Evolutionary conservation across 2,113 vertebrate genomes (phyloP), one percentile per base, ranked within the genome.

Genomic region (Dinomys branickii): DNA sequence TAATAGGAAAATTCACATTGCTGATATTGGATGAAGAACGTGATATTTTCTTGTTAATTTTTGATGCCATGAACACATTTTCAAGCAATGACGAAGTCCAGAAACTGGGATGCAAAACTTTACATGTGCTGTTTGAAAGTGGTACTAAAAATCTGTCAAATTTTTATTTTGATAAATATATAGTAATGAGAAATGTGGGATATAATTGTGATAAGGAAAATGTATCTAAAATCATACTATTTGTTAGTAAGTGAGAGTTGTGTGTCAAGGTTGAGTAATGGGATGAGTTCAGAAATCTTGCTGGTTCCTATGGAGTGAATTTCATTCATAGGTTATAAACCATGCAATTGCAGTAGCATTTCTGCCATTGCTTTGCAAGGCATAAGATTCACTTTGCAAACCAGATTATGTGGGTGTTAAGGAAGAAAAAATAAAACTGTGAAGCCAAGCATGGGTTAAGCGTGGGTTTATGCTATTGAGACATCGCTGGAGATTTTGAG

Each of bases 21-120:
- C 97, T 99, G 98, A 98, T 99, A 95, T 96, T 99, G 98, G 99
- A 99, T 91, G 99, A 99, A 88, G 99, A 99, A 13, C 98, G 98
- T 33, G 99, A 99, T 94, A 98, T 99, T 87, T 99, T 99, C 97
- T 95, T 98, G 52, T 96, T 99, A 97, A 97, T 99, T 92, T 98
- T 99, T 92, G 98, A 98, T 94, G 99, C 99, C 22, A 99, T 99
- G 99, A 98, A 98, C 85, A 97, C n/a, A 41, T 99, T 99, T 97
- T 94, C 98, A 73, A 94, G 98, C 88, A 99, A 97, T 85, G 99
- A 99, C 75, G 99, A 99, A 91, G 97, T 99, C 75, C 99, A 99
- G 96, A 98, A 99, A 50, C 98, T 99, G 88, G 99, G 99, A 97
- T 99, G 99, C 97, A 98, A 96, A 97, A 98, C 98, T 63, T 98